Evolutionary conservation across 2,113 vertebrate genomes (phyloP), one percentile per base, ranked within the genome.

Genomic region (Rhea americana): DNA sequence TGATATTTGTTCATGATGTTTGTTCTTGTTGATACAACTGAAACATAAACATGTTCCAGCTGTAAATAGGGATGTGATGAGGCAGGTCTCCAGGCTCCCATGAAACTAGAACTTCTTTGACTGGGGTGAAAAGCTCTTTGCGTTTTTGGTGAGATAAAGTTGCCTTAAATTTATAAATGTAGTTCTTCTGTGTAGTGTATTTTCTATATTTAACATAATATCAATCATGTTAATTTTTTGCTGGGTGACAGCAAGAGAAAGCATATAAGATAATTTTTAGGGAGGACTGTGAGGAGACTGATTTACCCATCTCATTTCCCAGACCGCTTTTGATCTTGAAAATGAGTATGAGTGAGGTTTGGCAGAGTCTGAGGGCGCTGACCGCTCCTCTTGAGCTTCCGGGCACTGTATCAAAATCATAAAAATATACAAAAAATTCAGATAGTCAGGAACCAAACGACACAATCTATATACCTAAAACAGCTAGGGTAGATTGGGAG

Each of bases 21-120:
- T 94, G 68, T 68, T 89, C 90, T 81, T 91, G 65, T 88, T 84
- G 53, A 91, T 32, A 32, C 28, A 47, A 39, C 41, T 84, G 73
- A 76, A 93, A 66, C 43, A 89, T 89, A 94, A 96, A 87, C 83
- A 82, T 63, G 48, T 90, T 32, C 74, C 81, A 88, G 70, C 70
- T 63, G 68, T 45, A 47, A 28, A 39, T 39, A 91, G 47, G 59
- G 59, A 71, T 0, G 1, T 14, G 37, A 90, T 16, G 41, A 89
- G 20, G 61, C 86, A 82, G 73, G 30, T n/a, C 13, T 90, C 58
- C 67, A 89, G 37, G 30, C 35, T 84, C 28, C 18, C 19, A 32
- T 18, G 32, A 63, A 79, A 65, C 26, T 65, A 87, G 65, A 84
- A 58, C 5, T 43, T 53, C 70, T 72, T 53, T 55, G 50, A 28